Base-by-base conservation (phyloP, 2,888 invertebrate genomes). In the Hanleya hanleyi region DNA sequence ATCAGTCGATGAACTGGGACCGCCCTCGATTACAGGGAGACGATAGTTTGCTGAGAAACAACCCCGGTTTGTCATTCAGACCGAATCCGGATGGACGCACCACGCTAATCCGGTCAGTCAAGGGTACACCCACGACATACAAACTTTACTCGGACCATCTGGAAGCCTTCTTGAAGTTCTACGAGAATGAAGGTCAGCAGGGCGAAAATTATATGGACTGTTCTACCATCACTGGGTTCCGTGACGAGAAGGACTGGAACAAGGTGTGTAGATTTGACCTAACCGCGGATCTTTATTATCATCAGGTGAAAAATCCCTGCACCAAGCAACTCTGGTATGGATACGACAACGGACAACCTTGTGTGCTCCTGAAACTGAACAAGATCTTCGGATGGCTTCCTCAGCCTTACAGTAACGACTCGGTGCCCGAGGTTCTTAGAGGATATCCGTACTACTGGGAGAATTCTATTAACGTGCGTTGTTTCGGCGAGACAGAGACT, bases 81-180 rank as follows among this genome's bases (percentile, higher is more conserved):
- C 99, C 99, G 77, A 96, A 96, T 95, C 97, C 85, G 22, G 96
- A 97, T 88, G 96, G 97, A 84, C 97, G 97, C 91, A 97, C 97
- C 90, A 98, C 98, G 78, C 93, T 99, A 86, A 95, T 99, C 92
- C 96, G 97, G 95, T 98, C 97, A 93, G 95, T 94, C 91, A 77
- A 82, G 57, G 83, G 84, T n/a, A 83, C 88, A 57, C 73, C 79
- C 0, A 81, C 86, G 68, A 83, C 84, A 61, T 90, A 85, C 73
- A 79, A 81, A 33, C 80, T 78, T n/a, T 83, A 80, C 61, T 77
- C 83, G 7, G 83, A 82, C 64, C 82, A 85, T 73, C 75, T 84
- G 12, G 82, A 82, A 64, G 79, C 92, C 62, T 97, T 95, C 91
- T 92, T 97, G 81, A 91, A 93, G 88, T 92, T 96, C 74, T 90